Conservation (phyloP, 2,113 vertebrate species). For the Struthio camelus region DNA sequence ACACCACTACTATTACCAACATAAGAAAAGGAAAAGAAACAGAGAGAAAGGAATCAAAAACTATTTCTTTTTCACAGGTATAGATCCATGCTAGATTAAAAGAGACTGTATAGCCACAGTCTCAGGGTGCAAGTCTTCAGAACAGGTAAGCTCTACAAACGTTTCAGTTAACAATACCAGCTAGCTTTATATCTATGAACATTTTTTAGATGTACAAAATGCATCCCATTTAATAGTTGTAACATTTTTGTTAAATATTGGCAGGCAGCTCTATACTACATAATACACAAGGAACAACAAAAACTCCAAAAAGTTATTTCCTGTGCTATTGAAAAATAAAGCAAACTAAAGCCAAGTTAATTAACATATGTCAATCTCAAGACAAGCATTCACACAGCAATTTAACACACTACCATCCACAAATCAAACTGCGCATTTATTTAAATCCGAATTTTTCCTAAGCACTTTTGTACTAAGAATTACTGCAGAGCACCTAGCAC, state of each 20-base stretch:
- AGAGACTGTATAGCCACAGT: not conserved
- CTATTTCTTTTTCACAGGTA: not conserved
- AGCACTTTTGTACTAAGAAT: not conserved
- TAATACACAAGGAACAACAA: not conserved
- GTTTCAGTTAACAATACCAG: not conserved
- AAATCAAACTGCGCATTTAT: not conserved
- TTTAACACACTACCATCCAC: not conserved
- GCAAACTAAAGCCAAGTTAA: not conserved
- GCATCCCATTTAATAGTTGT: not conserved
- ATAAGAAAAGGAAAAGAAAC: not conserved
- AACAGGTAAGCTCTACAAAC: not conserved
- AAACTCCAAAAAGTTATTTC: not conserved
- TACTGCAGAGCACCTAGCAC: not conserved
- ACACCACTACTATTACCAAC: rapidly evolving
- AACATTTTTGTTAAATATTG: not conserved
- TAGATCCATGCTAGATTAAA: not conserved
- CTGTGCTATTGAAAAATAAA: not conserved
- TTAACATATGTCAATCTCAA: not conserved
- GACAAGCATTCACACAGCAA: not conserved
- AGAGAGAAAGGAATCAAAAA: not conserved
- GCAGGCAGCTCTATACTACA: not conserved
- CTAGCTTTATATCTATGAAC: not conserved
- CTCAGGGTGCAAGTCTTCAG: not conserved
- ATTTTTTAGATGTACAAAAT: not conserved
- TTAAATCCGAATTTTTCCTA: not conserved